Percentiles rank a stretch among this genome's conserved stretches.
These are phyloP conservation scores for Masnerella sp. DNA, from an alignment of 2,888 invertebrate genomes.

Conservation along the genomic window DNA sequence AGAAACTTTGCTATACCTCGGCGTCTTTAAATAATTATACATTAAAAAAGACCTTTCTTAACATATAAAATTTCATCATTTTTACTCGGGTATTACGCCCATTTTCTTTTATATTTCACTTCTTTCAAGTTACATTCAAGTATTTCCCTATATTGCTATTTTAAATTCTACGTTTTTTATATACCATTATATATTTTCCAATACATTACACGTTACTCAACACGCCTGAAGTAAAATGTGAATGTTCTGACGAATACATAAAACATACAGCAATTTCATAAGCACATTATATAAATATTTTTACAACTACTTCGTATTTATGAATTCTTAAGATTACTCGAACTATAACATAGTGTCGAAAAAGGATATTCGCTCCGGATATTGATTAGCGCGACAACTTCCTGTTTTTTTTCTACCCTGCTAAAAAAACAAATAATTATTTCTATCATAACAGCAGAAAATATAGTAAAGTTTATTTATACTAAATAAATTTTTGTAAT, in stretches of 20 bases:
- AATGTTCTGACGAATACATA: constrained; percentile 14
- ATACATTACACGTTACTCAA: constrained; percentile 29
- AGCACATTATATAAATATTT: constrained; percentile 24
- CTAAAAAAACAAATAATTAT: no score
- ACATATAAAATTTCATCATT: background rate
- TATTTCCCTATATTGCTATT: constrained; percentile 16
- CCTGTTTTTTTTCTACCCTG: no score
- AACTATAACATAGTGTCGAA: no score
- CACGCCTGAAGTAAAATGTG: constrained; percentile 16
- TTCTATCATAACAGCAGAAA: no score
- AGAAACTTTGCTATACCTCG: no score
- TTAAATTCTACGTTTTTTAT: constrained; percentile 30
- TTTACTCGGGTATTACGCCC: constrained; percentile 1
- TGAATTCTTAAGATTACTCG: no score
- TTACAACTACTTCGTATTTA: constrained; percentile 20
- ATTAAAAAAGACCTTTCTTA: no score
- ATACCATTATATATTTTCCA: constrained; percentile 32
- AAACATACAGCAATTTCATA: constrained; percentile 11
- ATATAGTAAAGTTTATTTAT: no score
- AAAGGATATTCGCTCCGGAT: no score
- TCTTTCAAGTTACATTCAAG: constrained; percentile 8
- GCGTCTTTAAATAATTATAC: no score
- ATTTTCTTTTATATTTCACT: constrained; percentile 8
- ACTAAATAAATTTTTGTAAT: no score
- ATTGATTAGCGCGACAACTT: no score